Base-by-base conservation (phyloP, 2,113 vertebrate species). In the Aythya baeri region DNA sequence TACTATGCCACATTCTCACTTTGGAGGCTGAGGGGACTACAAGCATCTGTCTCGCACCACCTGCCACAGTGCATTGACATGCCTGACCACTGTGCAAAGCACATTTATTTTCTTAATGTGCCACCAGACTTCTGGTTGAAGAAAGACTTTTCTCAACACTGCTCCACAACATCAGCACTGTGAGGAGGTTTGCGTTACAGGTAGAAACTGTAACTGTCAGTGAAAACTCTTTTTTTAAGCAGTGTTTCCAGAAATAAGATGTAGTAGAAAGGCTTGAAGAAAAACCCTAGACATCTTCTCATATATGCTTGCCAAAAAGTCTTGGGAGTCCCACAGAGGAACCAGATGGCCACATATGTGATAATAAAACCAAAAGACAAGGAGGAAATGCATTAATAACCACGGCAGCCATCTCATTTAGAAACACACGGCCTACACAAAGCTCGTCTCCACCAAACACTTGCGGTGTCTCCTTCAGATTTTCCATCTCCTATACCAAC, bases 281-380 rank as follows among this genome's bases (percentile, higher is more conserved):
- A 91, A 94, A 94, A 57, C 2, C 44, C 66, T 20, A 93, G 92
- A 94, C 90, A 20, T 62, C 12, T 32, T 80, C 59, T 68, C 0
- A 0, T 31, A 13, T 0, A 3, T 9, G 62, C 31, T 76, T 93
- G 95, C 87, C 96, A 96, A 77, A 86, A 91, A 11, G 78, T 17
- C 86, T 89, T 89, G 78, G 87, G 85, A 90, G 77, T 91, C 94
- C 91, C 83, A 83, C 95, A 86, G 94, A 94, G 96, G 59, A 92
- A 65, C 83, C 96, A 96, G 95, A 93, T 96, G 94, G 92, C 50
- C 92, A 74, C 91, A 50, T 93, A 93, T 61, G 83, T 78, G 80
- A 88, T 12, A 75, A 52, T 7, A 59, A 91, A 93, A 80, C 74
- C 72, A 77, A 71, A 92, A 65, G 57, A 77, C 21, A 43, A 32